These are phyloP conservation scores for Limonius californicus DNA, from an alignment of 1,140 invertebrate species.

Conservation along the genomic window DNA sequence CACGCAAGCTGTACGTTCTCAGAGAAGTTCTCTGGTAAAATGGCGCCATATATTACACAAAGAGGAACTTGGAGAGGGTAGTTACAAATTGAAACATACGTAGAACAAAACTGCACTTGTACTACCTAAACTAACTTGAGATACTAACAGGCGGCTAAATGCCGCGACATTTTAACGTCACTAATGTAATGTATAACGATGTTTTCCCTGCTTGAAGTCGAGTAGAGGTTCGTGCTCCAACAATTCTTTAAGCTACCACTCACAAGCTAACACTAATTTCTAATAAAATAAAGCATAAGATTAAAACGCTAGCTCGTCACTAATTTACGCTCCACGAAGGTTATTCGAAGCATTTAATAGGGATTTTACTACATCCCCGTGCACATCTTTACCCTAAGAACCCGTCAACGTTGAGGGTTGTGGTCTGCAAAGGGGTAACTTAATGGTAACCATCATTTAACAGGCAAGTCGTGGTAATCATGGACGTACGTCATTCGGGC, in stretches of 20 bases:
- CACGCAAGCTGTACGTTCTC: not conserved
- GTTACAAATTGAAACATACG: conserved; percentile 12
- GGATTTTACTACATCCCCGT: not conserved
- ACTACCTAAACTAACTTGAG: not conserved
- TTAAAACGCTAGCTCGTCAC: too few species aligned
- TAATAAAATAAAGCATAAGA: too few species aligned
- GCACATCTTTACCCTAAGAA: not conserved
- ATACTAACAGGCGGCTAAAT: not conserved
- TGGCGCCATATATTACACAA: not conserved
- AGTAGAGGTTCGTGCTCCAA: not conserved
- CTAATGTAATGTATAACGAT: conserved; percentile 1
- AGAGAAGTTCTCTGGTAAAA: not conserved
- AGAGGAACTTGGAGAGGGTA: not conserved
- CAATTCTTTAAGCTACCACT: not conserved
- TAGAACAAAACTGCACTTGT: not conserved
- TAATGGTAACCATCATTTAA: conserved; percentile 24
- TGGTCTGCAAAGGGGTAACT: conserved; percentile 18
- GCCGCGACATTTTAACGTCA: not conserved
- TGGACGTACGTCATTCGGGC: conserved; percentile 19
- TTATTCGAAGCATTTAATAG: too few species aligned
- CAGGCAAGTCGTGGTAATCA: conserved; percentile 20
- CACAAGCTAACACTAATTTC: too few species aligned
- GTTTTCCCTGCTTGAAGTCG: not conserved
- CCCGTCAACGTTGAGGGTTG: conserved; percentile 12
- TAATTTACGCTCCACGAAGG: too few species aligned